phyloP scores from a whole-genome alignment of 2,113 vertebrate species.

The Sinosuthora webbiana region DNA sequence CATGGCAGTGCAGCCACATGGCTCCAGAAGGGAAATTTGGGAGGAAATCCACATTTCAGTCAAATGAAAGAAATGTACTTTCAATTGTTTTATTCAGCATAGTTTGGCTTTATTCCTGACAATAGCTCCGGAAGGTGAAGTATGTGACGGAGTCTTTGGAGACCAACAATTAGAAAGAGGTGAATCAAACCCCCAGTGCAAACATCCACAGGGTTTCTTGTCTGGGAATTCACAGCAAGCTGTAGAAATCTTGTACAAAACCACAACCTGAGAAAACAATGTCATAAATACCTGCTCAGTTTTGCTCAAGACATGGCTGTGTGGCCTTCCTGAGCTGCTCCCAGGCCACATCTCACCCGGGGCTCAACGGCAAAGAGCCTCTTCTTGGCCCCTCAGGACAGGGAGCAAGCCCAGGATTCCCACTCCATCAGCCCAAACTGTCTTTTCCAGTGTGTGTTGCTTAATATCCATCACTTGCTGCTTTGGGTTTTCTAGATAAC shows the following conservation, averaged over 20 bases:
- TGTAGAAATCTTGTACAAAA: neutral
- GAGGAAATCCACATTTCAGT: neutral
- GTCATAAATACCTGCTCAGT: neutral
- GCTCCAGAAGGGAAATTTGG: neutral
- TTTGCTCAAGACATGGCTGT: neutral
- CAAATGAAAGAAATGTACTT: neutral
- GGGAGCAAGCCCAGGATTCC: neutral
- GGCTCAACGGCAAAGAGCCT: neutral
- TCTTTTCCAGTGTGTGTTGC: constrained; percentile 30
- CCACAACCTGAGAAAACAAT: neutral
- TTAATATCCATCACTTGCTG: neutral
- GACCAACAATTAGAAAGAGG: neutral
- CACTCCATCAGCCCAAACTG: neutral
- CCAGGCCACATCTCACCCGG: neutral
- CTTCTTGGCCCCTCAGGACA: neutral
- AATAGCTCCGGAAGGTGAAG: constrained; percentile 7
- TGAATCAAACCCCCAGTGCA: neutral
- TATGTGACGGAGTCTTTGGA: neutral
- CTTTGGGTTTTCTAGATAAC: neutral
- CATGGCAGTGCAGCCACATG: neutral
- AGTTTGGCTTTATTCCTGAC: constrained; percentile 21
- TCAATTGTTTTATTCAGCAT: neutral
- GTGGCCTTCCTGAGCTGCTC: neutral
- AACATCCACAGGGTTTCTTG: neutral
- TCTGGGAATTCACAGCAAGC: constrained; percentile 28